These are phyloP conservation scores for Drosophila longiperda DNA, from an alignment of 2,888 invertebrate species.

Conservation along the genomic window DNA sequence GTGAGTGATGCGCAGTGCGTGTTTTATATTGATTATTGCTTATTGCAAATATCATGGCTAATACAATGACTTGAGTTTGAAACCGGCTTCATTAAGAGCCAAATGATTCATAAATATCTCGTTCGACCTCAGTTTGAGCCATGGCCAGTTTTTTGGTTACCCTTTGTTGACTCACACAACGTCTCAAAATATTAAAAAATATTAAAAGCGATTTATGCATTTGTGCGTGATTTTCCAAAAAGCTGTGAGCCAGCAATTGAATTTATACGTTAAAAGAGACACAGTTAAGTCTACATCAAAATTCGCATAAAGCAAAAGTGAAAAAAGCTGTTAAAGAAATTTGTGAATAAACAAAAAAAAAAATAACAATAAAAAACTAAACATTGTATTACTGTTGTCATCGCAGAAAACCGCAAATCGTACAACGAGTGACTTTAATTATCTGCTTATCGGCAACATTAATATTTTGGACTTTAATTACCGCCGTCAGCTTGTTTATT, in stretches of 20 bases:
- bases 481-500: not conserved
- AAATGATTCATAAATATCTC: constrained; percentile 36
- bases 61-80: constrained; percentile 6
- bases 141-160: constrained; percentile 27
- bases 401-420: not conserved
- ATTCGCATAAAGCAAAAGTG: constrained; percentile 33
- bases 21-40: not conserved
- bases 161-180: constrained; percentile 43
- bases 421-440: constrained; percentile 32
- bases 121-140: constrained; percentile 11
- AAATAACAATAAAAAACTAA: not conserved
- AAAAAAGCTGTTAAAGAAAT: constrained; percentile 6
- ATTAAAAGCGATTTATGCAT: not conserved
- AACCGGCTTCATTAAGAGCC: constrained; percentile 45
- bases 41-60: constrained; percentile 1
- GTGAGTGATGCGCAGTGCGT: constrained; percentile 2
- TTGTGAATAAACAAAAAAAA: not conserved
- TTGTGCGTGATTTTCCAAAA: constrained; percentile 8
- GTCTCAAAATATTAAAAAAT: not conserved
- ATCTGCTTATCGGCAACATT: constrained; percentile 26
- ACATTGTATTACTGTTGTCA: constrained; percentile 24
- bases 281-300: constrained; percentile 6
- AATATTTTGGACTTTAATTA: constrained; percentile 30
- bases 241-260: not conserved
- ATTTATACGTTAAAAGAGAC: constrained; percentile 14